These are phyloP conservation scores for Meliscaeva auricollis DNA, from an alignment of 2,888 invertebrate genomes.

Conservation along the genomic window DNA sequence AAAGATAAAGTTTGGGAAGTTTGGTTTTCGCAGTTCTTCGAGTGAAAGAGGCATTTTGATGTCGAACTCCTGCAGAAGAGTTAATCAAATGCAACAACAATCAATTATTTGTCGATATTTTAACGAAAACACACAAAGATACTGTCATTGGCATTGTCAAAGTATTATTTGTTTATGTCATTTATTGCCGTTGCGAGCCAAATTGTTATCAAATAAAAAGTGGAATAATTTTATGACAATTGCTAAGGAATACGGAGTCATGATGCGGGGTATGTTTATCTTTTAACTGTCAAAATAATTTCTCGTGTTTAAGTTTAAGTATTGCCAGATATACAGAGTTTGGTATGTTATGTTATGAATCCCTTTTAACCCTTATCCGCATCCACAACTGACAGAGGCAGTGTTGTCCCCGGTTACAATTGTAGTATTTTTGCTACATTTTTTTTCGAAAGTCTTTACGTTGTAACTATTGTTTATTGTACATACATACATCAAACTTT, in stretches of 20 bases:
- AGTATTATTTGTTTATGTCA: conserved; percentile 9
- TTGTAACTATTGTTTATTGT: too few species aligned
- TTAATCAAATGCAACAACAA: conserved; percentile 55
- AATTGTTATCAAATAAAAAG: conserved; percentile 49
- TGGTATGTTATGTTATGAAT: too few species aligned
- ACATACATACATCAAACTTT: too few species aligned
- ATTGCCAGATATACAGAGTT: too few species aligned
- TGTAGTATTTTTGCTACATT: too few species aligned
- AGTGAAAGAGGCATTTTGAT: conserved; percentile 41
- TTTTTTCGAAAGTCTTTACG: too few species aligned
- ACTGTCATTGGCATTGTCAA: conserved; percentile 51
- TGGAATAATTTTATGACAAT: conserved; percentile 53
- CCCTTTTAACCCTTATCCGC: too few species aligned
- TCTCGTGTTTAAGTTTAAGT: neutral
- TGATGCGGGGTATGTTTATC: conserved; percentile 69
- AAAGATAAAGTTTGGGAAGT: conserved; percentile 64
- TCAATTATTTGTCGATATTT: conserved; percentile 35
- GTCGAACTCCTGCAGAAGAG: conserved; percentile 49
- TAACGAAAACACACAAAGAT: conserved; percentile 31
- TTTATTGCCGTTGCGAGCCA: conserved; percentile 28
- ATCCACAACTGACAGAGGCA: too few species aligned
- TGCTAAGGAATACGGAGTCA: conserved; percentile 61
- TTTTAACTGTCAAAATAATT: neutral
- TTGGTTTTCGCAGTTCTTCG: conserved; percentile 28
- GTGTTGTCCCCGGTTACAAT: too few species aligned